Base-by-base conservation (phyloP, 2,113 vertebrate species). In the Microcebus jonahi region DNA sequence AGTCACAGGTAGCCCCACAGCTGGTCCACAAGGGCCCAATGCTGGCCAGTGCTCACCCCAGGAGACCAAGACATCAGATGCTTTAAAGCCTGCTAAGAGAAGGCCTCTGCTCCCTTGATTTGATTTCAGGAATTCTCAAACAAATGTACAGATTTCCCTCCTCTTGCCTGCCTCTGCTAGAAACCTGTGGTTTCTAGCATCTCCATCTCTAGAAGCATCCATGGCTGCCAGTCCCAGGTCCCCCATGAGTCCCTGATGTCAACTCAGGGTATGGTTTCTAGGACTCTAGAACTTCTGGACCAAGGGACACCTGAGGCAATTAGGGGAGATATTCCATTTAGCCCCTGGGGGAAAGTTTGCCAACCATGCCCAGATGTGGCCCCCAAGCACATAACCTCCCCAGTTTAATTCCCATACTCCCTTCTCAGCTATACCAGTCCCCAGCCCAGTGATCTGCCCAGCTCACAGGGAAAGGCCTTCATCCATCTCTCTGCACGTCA, bases 11-110 rank as follows among this genome's bases (percentile, higher is more conserved):
- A 23, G 42, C 53, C 53, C 57, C 63, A 85, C 0, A 45, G 73
- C 42, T 7, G 2, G 3, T 31, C 23, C 61, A 11, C 45, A 27
- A 11, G 29, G 36, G 21, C 71, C 39, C 0, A 3, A 2, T 8
- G 18, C 75, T 53, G 34, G 80, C 61, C 23, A 83, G 39, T 17
- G 55, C 42, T 31, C 17, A 18, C 53, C 34, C 20, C 82, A 31
- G 34, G 8, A 50, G 77, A 34, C 80, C 77, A 61, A 57, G 63
- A 12, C 68, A 67, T 6, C 14, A 0, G 65, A 20, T 20, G 6
- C n/a, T 29, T 55, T 68, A 29, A 88, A 81, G 36, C 29, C n/a
- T 3, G 3, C 53, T 59, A 8, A n/a, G 79, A 88, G 70, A 67
- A 95, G 31, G 25, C 25, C 36, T 48, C 59, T 83, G 50, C 27